These are phyloP conservation scores for Leptodactylus fallax DNA, from an alignment of 2,797 vertebrate species.

Conservation along the genomic window DNA sequence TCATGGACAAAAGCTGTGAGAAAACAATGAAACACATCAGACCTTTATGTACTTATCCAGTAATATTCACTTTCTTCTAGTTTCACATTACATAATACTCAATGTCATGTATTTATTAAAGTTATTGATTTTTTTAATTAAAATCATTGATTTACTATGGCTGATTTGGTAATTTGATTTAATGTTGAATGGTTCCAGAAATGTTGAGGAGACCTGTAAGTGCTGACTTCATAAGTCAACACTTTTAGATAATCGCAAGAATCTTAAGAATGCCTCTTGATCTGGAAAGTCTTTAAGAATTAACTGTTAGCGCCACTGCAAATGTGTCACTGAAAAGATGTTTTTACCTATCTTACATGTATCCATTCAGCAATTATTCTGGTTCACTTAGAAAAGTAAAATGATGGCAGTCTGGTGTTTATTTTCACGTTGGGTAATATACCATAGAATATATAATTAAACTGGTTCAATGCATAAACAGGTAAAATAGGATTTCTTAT, in stretches of 20 bases:
- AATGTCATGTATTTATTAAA: background rate
- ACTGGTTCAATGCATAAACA: background rate
- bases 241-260: background rate
- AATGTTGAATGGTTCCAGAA: background rate
- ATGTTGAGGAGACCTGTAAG: background rate
- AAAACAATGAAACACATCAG: background rate
- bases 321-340: conserved; percentile 3
- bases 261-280: background rate
- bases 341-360: background rate
- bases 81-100: background rate
- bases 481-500: too few relatives aligned
- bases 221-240: conserved; percentile 6
- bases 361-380: conserved; percentile 10
- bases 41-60: background rate
- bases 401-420: background rate
- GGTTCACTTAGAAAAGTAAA: background rate
- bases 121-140: conserved; percentile 1
- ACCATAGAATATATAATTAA: conserved; percentile 10
- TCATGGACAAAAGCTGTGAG: background rate
- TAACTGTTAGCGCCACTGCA: background rate
- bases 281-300: conserved; percentile 11
- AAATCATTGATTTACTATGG: background rate
- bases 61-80: background rate
- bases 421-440: conserved; percentile 10
- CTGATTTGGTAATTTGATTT: background rate